phyloP scores from a whole-genome alignment of 2,797 vertebrate genomes.

The Pipistrellus pipistrellus region DNA sequence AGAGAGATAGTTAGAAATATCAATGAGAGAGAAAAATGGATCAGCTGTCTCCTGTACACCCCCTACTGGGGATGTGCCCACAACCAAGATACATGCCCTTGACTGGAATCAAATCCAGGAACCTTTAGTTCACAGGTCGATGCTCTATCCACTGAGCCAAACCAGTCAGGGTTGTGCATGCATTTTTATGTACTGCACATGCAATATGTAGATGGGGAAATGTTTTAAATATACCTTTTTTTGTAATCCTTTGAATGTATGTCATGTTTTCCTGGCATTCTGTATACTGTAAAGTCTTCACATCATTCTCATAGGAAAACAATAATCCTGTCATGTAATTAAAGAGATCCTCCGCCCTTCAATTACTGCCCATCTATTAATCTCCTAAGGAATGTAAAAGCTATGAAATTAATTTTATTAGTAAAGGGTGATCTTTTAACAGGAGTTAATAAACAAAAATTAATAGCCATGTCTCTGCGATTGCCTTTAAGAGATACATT shows the following conservation, averaged over 20 bases:
- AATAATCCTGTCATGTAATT: neutral
- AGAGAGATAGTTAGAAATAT: too few species aligned
- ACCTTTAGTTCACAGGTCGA: too few species aligned
- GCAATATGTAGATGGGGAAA: neutral
- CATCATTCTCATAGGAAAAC: constrained; percentile 30
- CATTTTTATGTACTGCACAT: neutral
- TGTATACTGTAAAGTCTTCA: neutral
- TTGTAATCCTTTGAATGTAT: neutral
- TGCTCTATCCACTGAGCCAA: too few species aligned
- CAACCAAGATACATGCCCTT: too few species aligned
- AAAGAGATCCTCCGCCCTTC: neutral
- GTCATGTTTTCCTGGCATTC: neutral
- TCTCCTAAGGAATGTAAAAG: neutral
- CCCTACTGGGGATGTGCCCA: too few species aligned
- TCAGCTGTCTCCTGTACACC: too few species aligned
- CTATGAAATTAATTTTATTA: constrained; percentile 3
- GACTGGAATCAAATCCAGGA: too few species aligned
- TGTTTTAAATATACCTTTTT: neutral
- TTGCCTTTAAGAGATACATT: neutral
- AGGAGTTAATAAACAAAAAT: constrained; percentile 52
- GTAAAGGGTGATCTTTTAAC: neutral
- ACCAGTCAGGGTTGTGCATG: too few species aligned
- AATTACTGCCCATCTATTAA: neutral
- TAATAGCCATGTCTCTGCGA: neutral
- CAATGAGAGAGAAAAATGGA: too few species aligned